Base-by-base conservation (phyloP, 2,888 invertebrate genomes). In the Cantharis lateralis region DNA sequence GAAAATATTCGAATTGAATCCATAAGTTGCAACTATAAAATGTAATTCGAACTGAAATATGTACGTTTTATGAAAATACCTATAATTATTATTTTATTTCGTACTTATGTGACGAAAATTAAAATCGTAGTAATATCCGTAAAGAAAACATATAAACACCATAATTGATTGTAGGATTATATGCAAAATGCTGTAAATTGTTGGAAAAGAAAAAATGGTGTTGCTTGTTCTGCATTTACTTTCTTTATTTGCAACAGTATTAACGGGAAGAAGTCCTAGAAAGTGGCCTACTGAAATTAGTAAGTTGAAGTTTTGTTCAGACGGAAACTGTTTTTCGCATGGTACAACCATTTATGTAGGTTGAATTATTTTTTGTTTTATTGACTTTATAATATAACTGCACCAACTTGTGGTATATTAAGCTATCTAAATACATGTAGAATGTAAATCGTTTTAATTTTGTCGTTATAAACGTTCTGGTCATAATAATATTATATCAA, bases 1-100 rank as follows among this genome's bases (percentile, higher is more conserved):
- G 89, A 81, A 91, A 87, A 24, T 91, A 91, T 0, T 91, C 81
- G 1, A 91, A 13, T 1, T 77, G 28, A 9, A 74, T 79, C 18
- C 79, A 76, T 73, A 79, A 77, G 9, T 80, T 72, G 24, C 80
- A 78, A 11, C 80, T 28, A 28, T 82, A 82, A 73, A 80, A 83
- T 7, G 82, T 62, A 0, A 82, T 81, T 18, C 81, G 72, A 10
- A 82, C 83, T 83, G 69, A 48, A 82, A 82, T 7, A 72, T 15
- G 15, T 15, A 15, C 15, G 15, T 2, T 15, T n/a, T 63, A 24
- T 24, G 62, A 15, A 20, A 62, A 20, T 61, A 26, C 15, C 2
- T 18, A 16, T 71, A 5, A 18, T 20, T 63, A 15, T 9, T 1
- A 11, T 10, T 63, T 26, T 20, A 24, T 61, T 15, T 9, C 10